Evolutionary conservation across 2,888 invertebrate species (phyloP), one percentile per base, ranked within the genome.

Genomic region (Aleiodes leptofemur): DNA sequence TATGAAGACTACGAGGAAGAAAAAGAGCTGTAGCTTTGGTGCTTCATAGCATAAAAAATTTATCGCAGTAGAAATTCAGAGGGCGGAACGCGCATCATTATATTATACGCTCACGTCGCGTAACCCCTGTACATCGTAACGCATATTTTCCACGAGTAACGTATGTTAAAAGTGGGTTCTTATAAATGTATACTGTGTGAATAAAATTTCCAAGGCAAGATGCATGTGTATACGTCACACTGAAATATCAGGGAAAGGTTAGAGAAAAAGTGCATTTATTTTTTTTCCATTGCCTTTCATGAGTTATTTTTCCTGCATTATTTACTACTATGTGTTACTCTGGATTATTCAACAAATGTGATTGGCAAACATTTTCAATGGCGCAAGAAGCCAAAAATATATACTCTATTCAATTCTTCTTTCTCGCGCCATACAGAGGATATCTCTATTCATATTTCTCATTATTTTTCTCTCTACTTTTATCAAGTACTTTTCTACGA

Each of bases 51-150:
- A 69, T 72, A 51, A 76, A 75, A 76, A 76, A 72, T 72, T 66
- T 72, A 76, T 66, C 53, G 50, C 14, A 16, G 31, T 57, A 43
- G 68, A 51, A 51, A 76, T 76, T 72, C 68, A 76, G 72, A 31
- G 68, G 53, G 72, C 59, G 48, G 50, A 76, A 76, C 72, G 61
- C 55, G 43, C 68, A 51, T 76, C 76, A 76, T 76, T 76, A 76
- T 72, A 76, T 76, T 72, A 72, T 57, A 68, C 34, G 43, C 69
- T 66, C 69, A 29, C 43, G 23, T 59, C 59, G 72, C 23, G 72
- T 48, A 72, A 71, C 66, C 69, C 57, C 72, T 51, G 69, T 61
- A 31, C 51, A 29, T 68, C 4, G 8, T 31, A 16, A 51, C 31
- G 51, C 68, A 51, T 68, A 51, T 68, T 68, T 68, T 68, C 34